Percentiles rank a stretch among this genome's conserved stretches.
phyloP scores from a whole-genome alignment of 1,140 invertebrate genomes.

The Cydia fagiglandana region DNA sequence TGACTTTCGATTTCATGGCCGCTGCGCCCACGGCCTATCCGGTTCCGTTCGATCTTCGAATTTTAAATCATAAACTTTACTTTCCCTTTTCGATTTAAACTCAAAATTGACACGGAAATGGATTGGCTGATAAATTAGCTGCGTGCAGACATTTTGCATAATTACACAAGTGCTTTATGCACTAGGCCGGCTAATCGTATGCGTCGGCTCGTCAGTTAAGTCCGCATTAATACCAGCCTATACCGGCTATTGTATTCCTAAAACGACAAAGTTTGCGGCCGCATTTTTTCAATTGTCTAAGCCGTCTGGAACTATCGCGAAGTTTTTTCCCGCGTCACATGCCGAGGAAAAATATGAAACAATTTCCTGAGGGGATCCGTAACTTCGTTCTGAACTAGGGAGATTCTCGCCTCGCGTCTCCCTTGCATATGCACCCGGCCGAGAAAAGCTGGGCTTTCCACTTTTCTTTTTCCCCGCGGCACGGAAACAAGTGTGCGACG shows the following conservation, averaged over 20 bases:
- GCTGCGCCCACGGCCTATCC: constrained; percentile 32
- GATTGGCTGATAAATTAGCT: constrained; percentile 46
- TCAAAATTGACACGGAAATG: constrained; percentile 45
- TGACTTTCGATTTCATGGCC: constrained; percentile 53
- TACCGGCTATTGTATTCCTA: no score
- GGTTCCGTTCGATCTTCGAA: constrained; percentile 14
- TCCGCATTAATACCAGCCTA: constrained; percentile 31
- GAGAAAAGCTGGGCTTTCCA: constrained; percentile 48
- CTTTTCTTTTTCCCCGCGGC: constrained; percentile 59
- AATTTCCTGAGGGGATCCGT: constrained; percentile 60
- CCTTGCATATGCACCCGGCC: constrained; percentile 60
- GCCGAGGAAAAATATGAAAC: constrained; percentile 62
- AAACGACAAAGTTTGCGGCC: constrained; percentile 18
- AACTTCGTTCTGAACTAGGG: constrained; percentile 67
- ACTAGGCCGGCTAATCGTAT: constrained; percentile 57
- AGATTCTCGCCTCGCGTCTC: constrained; percentile 50
- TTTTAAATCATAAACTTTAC: constrained; percentile 35
- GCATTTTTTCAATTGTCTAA: constrained; percentile 39
- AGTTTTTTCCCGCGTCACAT: constrained; percentile 61
- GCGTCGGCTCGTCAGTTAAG: constrained; percentile 43
- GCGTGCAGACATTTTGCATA: constrained; percentile 59
- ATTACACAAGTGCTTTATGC: constrained; percentile 58
- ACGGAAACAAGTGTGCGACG: constrained; percentile 60
- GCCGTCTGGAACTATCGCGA: constrained; percentile 47
- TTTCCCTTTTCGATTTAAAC: constrained; percentile 46